Conservation (phyloP, 2,888 invertebrate species). For the Parochlus steinenii region DNA sequence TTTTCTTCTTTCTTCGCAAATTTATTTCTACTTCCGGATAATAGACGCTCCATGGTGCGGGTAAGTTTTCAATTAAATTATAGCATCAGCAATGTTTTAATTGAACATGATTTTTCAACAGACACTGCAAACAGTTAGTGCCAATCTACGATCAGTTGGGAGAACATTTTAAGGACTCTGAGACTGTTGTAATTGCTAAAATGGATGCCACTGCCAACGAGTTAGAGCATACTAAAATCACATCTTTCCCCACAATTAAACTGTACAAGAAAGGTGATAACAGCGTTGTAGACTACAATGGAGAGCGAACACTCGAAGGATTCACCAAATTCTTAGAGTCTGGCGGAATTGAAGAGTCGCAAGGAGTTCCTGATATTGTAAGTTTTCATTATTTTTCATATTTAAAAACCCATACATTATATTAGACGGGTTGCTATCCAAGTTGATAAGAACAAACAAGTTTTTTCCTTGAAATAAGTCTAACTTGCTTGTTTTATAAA, state of each 20-base stretch:
- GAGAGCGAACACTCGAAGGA: slow-evolving; percentile 87
- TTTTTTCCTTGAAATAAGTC: background rate
- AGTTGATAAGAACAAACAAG: background rate
- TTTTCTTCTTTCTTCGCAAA: background rate
- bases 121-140: slow-evolving; percentile 93
- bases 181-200: slow-evolving; percentile 84
- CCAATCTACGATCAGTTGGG: slow-evolving; percentile 95
- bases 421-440: background rate
- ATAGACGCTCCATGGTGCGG: slow-evolving; percentile 10
- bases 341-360: slow-evolving; percentile 59
- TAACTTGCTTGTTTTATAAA: too few species aligned
- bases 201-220: slow-evolving; percentile 99
- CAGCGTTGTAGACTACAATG: slow-evolving; percentile 79
- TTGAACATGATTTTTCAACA: slow-evolving; percentile 23
- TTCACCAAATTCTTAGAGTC: slow-evolving; percentile 87
- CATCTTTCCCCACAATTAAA: slow-evolving; percentile 88
- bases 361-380: slow-evolving; percentile 44
- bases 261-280: slow-evolving; percentile 86
- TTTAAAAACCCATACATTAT: background rate
- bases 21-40: background rate
- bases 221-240: slow-evolving; percentile 86
- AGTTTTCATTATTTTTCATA: slow-evolving; percentile 10
- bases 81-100: background rate
- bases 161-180: slow-evolving; percentile 76
- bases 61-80: background rate